Percentiles rank a stretch among this genome's conserved stretches.
phyloP scores from a whole-genome alignment of 2,888 invertebrate species.

The Temnothorax rugatulus region DNA sequence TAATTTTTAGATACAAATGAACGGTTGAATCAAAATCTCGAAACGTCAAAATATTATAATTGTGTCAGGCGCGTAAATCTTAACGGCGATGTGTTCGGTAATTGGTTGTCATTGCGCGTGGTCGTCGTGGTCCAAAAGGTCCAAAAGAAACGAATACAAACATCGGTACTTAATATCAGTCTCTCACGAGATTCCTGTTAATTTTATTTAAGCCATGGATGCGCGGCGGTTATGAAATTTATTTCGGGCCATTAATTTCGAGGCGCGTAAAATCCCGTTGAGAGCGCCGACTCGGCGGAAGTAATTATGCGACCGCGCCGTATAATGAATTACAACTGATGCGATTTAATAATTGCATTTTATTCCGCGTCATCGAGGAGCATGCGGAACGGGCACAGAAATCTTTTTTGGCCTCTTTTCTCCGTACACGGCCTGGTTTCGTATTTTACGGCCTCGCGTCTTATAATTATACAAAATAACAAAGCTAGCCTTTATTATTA shows the following conservation, averaged over 20 bases:
- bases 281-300: conserved; percentile 40
- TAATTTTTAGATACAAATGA: neutral
- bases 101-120: conserved; percentile 12
- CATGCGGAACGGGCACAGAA: conserved; percentile 18
- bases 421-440: conserved; percentile 37
- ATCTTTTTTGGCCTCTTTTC: conserved; percentile 8
- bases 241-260: conserved; percentile 42
- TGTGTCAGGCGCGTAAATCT: conserved; percentile 8
- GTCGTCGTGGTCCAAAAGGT: too few relatives aligned
- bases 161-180: conserved; percentile 5
- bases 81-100: neutral
- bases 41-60: neutral
- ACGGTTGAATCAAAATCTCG: neutral
- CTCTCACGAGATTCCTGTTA: conserved; percentile 12
- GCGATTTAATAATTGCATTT: conserved; percentile 50
- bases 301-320: conserved; percentile 48
- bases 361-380: conserved; percentile 37
- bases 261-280: conserved; percentile 43
- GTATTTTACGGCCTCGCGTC: conserved; percentile 15
- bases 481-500: conserved; percentile 6
- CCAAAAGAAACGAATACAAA: conserved; percentile 18
- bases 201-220: conserved; percentile 33
- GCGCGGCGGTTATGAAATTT: conserved; percentile 39
- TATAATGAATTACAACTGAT: conserved; percentile 44
- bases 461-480: conserved; percentile 30